A percentile compares a stretch with the other conserved stretches of the same genome.
Conservation (phyloP, 2,888 invertebrate species). For the Timandra comae region DNA sequence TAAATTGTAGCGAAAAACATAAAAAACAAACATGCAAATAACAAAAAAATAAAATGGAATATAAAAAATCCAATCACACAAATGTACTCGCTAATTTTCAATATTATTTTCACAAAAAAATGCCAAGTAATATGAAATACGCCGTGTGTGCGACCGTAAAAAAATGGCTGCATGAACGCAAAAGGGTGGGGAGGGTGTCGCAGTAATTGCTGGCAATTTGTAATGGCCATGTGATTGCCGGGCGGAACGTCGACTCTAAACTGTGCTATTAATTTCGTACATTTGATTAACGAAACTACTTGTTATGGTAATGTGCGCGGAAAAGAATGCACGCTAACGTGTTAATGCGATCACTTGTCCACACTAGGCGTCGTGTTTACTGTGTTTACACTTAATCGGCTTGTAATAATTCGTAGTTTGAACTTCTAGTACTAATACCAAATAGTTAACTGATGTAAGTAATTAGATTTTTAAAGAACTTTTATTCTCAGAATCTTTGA, state of each 20-base stretch:
- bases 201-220: slow-evolving; percentile 71
- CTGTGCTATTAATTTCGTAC: slow-evolving; percentile 75
- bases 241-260: slow-evolving; percentile 69
- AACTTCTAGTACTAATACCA: no score
- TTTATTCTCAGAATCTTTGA: no score
- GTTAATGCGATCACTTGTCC: slow-evolving; percentile 68
- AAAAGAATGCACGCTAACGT: slow-evolving; percentile 72
- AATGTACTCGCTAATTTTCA: no score
- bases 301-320: slow-evolving; percentile 73
- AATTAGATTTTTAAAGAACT: no score
- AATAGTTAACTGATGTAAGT: no score
- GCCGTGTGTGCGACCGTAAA: slow-evolving; percentile 39
- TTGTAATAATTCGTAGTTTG: no score
- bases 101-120: slow-evolving; percentile 1
- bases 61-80: no score
- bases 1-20: no score
- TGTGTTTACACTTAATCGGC: slow-evolving; percentile 58
- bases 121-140: slow-evolving; percentile 19
- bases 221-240: slow-evolving; percentile 72
- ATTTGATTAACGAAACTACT: slow-evolving; percentile 77
- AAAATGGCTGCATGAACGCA: slow-evolving; percentile 46
- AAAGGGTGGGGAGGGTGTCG: slow-evolving; percentile 53
- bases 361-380: slow-evolving; percentile 62
- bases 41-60: slow-evolving; percentile 4
- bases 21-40: no score